Conservation (phyloP, 2,888 invertebrate species). For the Drosophila setosimentum region DNA sequence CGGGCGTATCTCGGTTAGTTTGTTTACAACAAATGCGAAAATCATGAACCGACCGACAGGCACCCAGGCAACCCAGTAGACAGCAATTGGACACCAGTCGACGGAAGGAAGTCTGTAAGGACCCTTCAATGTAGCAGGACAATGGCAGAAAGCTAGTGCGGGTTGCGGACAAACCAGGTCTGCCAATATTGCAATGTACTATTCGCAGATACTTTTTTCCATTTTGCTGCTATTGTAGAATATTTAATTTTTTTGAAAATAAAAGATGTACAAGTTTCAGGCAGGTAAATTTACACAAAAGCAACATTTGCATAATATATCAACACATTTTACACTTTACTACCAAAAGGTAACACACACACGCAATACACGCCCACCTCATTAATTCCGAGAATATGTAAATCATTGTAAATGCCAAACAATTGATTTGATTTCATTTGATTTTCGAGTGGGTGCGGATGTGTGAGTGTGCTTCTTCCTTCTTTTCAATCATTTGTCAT, state of each 20-base stretch:
- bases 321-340: conserved; percentile 49
- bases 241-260: conserved; percentile 49
- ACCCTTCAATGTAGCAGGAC: conserved; percentile 59
- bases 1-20: conserved; percentile 48
- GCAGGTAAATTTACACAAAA: conserved; percentile 44
- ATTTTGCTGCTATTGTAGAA: conserved; percentile 31
- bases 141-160: conserved; percentile 41
- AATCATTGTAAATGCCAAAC: conserved; percentile 63
- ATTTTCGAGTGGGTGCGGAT: conserved; percentile 33
- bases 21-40: conserved; percentile 66
- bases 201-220: conserved; percentile 18
- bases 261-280: conserved; percentile 43
- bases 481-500: conserved; percentile 65
- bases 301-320: conserved; percentile 69
- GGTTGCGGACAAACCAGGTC: conserved; percentile 55
- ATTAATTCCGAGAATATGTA: conserved; percentile 51
- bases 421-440: conserved; percentile 74
- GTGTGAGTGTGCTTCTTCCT: conserved; percentile 15
- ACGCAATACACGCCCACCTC: conserved; percentile 43
- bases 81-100: conserved; percentile 22
- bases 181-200: conserved; percentile 69
- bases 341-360: conserved; percentile 36
- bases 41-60: conserved; percentile 46
- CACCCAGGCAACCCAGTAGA: conserved; percentile 2
- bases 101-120: conserved; percentile 56